A percentile compares a stretch with the other conserved stretches of the same genome.
These are phyloP conservation scores for Melanotaenia nigrans DNA, from an alignment of 2,797 vertebrate species.

Conservation along the genomic window DNA sequence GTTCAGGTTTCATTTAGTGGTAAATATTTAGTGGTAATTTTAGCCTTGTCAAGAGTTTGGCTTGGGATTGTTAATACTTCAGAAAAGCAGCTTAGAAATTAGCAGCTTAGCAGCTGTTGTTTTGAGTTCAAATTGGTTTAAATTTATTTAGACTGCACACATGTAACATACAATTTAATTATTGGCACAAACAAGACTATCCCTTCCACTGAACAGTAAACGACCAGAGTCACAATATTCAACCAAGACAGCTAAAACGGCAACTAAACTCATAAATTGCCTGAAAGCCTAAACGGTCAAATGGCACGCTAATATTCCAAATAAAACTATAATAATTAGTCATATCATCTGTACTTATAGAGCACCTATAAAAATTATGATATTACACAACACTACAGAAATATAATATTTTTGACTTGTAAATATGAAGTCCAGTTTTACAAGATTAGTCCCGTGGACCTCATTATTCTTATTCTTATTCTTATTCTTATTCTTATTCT, in stretches of 20 bases:
- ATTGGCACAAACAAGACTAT: no score
- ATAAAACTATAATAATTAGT: background rate
- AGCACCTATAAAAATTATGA: background rate
- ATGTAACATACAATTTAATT: no score
- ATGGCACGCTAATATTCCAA: no score
- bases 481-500: no score
- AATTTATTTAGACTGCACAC: no score
- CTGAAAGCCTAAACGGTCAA: no score
- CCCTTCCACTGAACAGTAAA: background rate
- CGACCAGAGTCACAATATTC: background rate
- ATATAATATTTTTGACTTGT: no score
- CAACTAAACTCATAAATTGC: no score
- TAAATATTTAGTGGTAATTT: background rate
- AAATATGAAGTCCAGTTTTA: no score
- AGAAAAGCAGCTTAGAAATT: background rate
- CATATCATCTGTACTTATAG: background rate
- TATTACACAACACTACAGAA: background rate
- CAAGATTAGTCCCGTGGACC: no score
- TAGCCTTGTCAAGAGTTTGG: background rate
- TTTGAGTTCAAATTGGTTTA: background rate
- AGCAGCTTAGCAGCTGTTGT: background rate
- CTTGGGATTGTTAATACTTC: background rate
- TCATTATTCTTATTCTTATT: no score
- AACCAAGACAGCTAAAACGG: background rate
- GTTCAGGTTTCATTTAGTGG: background rate